Conservation (phyloP, 2,113 vertebrate species). For the Promerops cafer region DNA sequence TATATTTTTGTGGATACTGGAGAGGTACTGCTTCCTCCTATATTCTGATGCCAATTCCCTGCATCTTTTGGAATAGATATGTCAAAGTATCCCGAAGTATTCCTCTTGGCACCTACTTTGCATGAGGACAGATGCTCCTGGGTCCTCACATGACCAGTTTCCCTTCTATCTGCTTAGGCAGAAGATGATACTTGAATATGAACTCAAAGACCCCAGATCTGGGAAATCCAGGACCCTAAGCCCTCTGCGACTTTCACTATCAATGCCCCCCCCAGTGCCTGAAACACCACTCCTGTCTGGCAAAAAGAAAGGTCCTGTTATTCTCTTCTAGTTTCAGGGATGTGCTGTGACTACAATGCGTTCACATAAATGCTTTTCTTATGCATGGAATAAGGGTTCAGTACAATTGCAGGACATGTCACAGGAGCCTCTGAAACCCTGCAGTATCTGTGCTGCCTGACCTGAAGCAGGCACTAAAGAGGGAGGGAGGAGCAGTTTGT, state of each 20-base stretch:
- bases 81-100: not conserved
- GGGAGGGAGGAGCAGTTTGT: not conserved
- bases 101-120: not conserved
- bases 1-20: not conserved
- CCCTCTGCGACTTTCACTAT: not conserved
- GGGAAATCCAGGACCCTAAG: not conserved
- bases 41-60: not conserved
- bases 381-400: not conserved
- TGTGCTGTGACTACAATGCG: not conserved
- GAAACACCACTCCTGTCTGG: not conserved
- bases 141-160: not conserved
- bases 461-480: accelerated
- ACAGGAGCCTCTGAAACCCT: not conserved
- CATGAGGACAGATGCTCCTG: not conserved
- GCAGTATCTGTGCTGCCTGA: not conserved
- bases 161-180: not conserved
- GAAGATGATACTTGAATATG: not conserved
- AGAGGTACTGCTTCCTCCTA: not conserved
- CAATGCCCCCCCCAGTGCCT: accelerated
- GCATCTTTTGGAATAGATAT: not conserved
- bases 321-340: not conserved
- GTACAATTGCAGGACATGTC: not conserved
- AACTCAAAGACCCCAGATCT: not conserved
- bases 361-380: not conserved
- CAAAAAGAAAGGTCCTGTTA: not conserved